Base-by-base conservation (phyloP, 2,888 invertebrate species). In the Pristionchus maxplancki region DNA sequence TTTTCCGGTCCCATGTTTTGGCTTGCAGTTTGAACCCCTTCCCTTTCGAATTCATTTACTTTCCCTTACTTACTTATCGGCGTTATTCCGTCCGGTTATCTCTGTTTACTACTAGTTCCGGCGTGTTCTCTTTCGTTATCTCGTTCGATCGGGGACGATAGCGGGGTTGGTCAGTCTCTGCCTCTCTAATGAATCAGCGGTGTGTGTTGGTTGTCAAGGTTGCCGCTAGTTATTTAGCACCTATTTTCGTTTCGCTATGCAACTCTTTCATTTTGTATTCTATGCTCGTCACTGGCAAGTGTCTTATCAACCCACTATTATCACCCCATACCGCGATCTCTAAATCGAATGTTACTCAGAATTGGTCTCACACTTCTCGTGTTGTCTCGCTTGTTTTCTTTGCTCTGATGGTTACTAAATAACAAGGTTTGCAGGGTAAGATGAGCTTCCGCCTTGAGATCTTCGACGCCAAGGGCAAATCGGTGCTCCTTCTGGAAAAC, bases 401-500 rank as follows among this genome's bases (percentile, higher is more conserved):
- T 67, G 34, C 13, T 40, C 6, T 34, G 31, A 15, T 34, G 15
- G 15, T 67, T 40, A 50, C 28, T 82, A 78, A 20, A 13, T n/a
- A 81, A 5, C 37, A 13, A 34, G 20, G 1, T 58, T 85, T n/a
- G 1, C 15, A 48, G 58, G 58, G 44, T 40, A 87, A 40, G 24
- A 88, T 88, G 88, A 88, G 88, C 62, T 88, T 88, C 62, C 88
- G 88, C 1, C 81, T 88, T 28, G 88, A 88, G 44, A 81, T 88
- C 62, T 88, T 88, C 81, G 81, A 88, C 24, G 88, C 17, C 44
- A 88, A 81, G 81, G 78, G 81, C 31, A 88, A 88, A 31, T 88
- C 88, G 53, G 62, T 88, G 17, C 37, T 88, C 11, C 88, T 81
- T 13, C 90, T 93, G 34, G 91, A 92, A 50, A 91, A 91, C 48